Conservation (phyloP, 2,113 vertebrate species). For the Scomber scombrus region DNA sequence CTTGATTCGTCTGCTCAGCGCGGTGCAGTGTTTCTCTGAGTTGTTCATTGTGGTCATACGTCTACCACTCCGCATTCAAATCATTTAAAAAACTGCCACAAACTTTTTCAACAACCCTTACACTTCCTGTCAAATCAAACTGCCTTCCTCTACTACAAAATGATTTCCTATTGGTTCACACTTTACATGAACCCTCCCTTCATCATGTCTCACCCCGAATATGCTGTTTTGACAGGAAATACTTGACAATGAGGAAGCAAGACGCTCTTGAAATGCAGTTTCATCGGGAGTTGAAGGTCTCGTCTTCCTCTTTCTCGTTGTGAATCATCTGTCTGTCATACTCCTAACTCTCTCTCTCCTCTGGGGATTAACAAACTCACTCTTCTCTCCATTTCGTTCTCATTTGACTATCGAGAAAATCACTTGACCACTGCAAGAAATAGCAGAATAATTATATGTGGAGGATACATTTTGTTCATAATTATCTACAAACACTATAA, state of each 20-base stretch:
- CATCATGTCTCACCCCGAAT: background rate
- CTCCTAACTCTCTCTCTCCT: background rate
- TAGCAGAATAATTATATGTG: no score
- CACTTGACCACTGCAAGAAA: background rate
- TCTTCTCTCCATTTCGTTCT: background rate
- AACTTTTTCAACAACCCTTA: no score
- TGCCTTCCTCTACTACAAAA: background rate
- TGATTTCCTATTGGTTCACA: background rate
- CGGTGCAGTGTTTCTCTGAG: no score
- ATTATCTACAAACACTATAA: background rate
- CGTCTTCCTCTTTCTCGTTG: conserved; percentile 7
- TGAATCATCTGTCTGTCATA: background rate
- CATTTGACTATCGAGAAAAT: background rate
- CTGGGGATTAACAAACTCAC: background rate
- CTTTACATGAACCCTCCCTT: background rate
- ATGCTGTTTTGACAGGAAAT: conserved; percentile 28
- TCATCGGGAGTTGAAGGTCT: conserved; percentile 3
- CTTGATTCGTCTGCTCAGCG: no score
- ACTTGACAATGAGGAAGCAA: background rate
- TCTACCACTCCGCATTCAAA: no score
- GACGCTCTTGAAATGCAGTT: background rate
- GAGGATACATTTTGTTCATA: background rate
- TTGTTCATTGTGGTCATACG: no score
- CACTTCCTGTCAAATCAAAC: background rate
- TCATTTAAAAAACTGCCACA: no score